Conservation (phyloP, 2,797 vertebrate genomes). For the Distichodus sexfasciatus region DNA sequence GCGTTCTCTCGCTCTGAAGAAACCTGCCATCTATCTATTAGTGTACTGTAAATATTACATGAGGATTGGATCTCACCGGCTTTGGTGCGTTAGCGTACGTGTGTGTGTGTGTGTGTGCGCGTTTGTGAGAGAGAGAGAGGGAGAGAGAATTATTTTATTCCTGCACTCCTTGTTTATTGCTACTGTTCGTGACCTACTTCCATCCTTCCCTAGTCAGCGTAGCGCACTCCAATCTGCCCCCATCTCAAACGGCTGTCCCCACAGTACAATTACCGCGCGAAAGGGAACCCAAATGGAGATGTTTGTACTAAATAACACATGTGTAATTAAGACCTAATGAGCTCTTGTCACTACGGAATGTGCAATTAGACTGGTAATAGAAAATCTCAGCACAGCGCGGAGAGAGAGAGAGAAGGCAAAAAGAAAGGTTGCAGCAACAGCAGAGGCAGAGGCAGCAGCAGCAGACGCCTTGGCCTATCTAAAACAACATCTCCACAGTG, state of each 20-base stretch:
- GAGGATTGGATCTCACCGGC: conserved; percentile 65
- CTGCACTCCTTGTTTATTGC: conserved; percentile 73
- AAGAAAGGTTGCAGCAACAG: neutral
- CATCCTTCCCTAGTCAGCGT: conserved; percentile 58
- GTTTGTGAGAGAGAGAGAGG: neutral
- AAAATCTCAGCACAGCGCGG: conserved; percentile 66
- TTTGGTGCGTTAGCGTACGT: conserved; percentile 26
- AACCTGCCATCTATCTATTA: conserved; percentile 79
- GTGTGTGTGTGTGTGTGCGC: conserved; percentile 16
- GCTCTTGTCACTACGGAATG: conserved; percentile 98
- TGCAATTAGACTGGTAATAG: conserved; percentile 95
- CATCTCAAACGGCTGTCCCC: conserved; percentile 78
- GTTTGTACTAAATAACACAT: conserved; percentile 99
- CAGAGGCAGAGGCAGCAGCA: conserved; percentile 41
- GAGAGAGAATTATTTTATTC: conserved; percentile 79
- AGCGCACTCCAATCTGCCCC: conserved; percentile 64
- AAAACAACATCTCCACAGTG: neutral
- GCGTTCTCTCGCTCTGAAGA: conserved; percentile 52
- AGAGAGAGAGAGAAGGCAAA: conserved; percentile 62
- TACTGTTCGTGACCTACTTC: conserved; percentile 77
- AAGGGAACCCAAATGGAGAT: conserved; percentile 96
- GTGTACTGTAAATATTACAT: conserved; percentile 83
- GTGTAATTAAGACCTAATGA: conserved; percentile 99
- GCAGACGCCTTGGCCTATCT: neutral
- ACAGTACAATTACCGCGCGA: conserved; percentile 91